Conservation (phyloP, 1,140 invertebrate species). For the Drosophila mayri region DNA sequence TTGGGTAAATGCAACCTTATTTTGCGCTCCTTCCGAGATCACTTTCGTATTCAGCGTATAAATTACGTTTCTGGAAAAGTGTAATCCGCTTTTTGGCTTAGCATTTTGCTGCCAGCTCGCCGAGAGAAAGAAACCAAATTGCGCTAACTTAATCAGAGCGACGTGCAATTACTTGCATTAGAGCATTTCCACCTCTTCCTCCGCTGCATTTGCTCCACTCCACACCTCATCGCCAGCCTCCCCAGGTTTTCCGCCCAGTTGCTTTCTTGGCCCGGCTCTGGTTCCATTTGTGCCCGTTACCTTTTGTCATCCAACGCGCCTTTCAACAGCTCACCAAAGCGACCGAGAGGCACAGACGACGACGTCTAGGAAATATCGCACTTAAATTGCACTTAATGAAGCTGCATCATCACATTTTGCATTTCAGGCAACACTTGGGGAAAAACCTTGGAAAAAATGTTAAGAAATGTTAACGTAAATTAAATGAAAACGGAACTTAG, state of each 20-base stretch:
- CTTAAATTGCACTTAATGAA: conserved; percentile 82
- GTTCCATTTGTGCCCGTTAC: conserved; percentile 53
- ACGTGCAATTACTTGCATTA: conserved; percentile 80
- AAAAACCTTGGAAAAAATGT: not conserved
- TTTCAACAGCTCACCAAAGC: conserved; percentile 65
- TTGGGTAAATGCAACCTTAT: not conserved
- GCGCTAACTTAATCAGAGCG: conserved; percentile 73
- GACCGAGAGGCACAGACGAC: conserved; percentile 30
- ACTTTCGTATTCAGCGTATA: conserved; percentile 69
- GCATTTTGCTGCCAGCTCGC: conserved; percentile 45
- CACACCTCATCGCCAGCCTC: conserved; percentile 1
- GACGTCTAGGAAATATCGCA: conserved; percentile 65
- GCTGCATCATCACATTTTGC: conserved; percentile 82
- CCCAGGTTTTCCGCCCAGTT: conserved; percentile 1
- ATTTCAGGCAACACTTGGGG: conserved; percentile 49
- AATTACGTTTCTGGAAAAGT: conserved; percentile 61
- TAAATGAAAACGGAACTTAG: not conserved
- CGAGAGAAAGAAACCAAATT: conserved; percentile 62
- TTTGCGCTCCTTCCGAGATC: conserved; percentile 36
- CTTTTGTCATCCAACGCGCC: conserved; percentile 73
- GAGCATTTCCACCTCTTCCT: conserved; percentile 47
- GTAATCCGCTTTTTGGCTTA: conserved; percentile 77
- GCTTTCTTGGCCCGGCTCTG: conserved; percentile 13
- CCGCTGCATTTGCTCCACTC: conserved; percentile 27
- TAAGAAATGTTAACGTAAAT: not conserved